phyloP scores from a whole-genome alignment of 2,113 vertebrate species.

The Myodes glareolus region DNA sequence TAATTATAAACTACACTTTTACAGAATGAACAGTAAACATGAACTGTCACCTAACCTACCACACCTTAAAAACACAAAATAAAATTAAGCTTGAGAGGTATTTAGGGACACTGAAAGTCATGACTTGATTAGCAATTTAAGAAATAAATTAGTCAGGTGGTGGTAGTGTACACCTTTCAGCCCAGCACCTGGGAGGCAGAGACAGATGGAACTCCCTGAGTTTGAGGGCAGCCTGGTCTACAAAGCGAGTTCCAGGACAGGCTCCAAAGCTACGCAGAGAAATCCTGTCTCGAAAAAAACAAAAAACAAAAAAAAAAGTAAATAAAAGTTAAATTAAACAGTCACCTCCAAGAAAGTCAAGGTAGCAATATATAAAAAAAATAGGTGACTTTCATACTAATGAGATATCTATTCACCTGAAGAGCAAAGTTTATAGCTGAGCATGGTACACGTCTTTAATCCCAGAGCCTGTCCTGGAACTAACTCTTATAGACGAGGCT shows the following conservation, averaged over 20 bases:
- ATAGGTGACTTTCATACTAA: neutral
- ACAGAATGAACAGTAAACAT: neutral
- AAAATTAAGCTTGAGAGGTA: conserved; percentile 27
- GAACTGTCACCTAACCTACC: neutral
- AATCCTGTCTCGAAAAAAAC: too few species aligned
- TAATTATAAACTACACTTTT: neutral
- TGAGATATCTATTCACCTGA: neutral
- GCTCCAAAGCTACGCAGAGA: too few species aligned
- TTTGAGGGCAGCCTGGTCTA: too few species aligned
- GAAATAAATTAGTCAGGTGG: neutral
- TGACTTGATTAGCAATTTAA: neutral
- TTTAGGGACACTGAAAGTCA: neutral
- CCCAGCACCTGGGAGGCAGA: too few species aligned
- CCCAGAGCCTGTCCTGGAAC: neutral
- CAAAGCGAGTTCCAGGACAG: too few species aligned
- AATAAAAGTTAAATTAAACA: neutral
- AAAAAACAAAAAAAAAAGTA: too few species aligned
- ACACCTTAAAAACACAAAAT: conserved; percentile 21
- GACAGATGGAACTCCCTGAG: too few species aligned
- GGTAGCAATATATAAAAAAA: neutral
- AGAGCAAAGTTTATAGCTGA: neutral
- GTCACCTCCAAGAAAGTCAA: neutral
- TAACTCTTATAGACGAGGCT: too few species aligned
- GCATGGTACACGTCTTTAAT: neutral
- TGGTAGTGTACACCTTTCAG: too few species aligned